Base-by-base conservation (phyloP, 2,113 vertebrate genomes). In the Sterrhoptilus dennistouni region DNA sequence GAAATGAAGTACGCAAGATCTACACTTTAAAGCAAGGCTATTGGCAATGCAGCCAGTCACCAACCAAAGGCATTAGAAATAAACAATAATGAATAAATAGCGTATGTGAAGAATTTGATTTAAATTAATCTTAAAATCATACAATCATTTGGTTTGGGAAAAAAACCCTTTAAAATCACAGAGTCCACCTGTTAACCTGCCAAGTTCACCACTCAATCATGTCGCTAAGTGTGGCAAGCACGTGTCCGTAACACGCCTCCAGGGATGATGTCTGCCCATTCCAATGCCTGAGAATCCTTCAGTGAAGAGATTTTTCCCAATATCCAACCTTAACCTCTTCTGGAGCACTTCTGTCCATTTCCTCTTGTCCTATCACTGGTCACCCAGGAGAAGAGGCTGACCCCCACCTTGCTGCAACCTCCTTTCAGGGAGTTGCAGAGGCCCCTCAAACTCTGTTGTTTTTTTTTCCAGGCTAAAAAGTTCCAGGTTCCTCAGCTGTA, bases 31-130 rank as follows among this genome's bases (percentile, higher is more conserved):
- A 76, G 47, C 29, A 72, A 54, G 33, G 50, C 21, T 59, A 40
- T 31, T 71, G 65, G n/a, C 45, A 60, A 12, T 77, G 64, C 15
- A 49, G 42, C 50, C 70, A 76, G 64, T 76, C 64, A 93, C 8
- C 27, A 66, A 35, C 25, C 16, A 81, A 92, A 91, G 10, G 17
- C 88, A 63, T 77, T 31, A 90, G 28, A 94, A 94, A 40, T 86
- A 75, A 92, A 50, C 2, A 56, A 54, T 38, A 44, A 74, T 50
- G 11, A 94, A 28, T 68, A 86, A 93, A 54, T 52, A 72, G 61
- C 1, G 8, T 35, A 83, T 28, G 11, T 29, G 18, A 72, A 92
- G 8, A 84, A 49, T 64, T 69, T 56, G 33, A 50, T 94, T 96
- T 49, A 21, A 89, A 59, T 81, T 92, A 3, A 29, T 90, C 36